Evolutionary conservation across 2,888 invertebrate genomes (phyloP), one percentile per base, ranked within the genome.

Genomic region (Protodeltote pygarga): DNA sequence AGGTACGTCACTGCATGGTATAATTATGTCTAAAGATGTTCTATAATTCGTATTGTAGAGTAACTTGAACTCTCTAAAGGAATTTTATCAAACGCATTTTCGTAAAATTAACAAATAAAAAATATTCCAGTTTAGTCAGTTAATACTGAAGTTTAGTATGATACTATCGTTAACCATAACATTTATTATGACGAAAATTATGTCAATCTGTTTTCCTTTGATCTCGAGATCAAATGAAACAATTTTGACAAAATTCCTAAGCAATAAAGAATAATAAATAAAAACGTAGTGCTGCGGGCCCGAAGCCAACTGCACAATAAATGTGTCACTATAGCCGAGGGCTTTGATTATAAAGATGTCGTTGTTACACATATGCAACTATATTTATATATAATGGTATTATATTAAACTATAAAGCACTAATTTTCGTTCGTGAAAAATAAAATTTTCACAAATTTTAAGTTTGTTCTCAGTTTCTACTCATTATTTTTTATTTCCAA

Each of bases 221-320:
- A 68, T 68, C 54, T 44, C 6, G 32, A 68, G 71, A 68, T 68
- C 68, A 68, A 68, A 68, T 70, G 67, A 61, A 68, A 63, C 60
- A 58, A 64, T 64, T 68, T 54, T 63, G 47, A 60, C 64, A 63
- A 60, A 60, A 70, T 52, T 46, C 66, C 57, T 52, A 58, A 31
- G 52, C 50, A 58, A 63, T 66, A 57, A 63, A 53, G 47, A 38
- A 35, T 45, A 38, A 64, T 68, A 70, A 70, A 68, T 70, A 66
- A 70, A 34, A 57, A 41, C 46, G 48, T 47, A 49, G 53, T 27
- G 49, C 38, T 47, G 55, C 32, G 66, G 70, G 59, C 44, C 54
- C 45, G 42, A 25, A 42, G 67, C 71, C 64, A 66, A 70, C 51
- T 58, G 67, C 57, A 70, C 67, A 52, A 67, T 68, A 68, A 68